Conservation (phyloP, 2,113 vertebrate species). For the Fulmarus glacialis region DNA sequence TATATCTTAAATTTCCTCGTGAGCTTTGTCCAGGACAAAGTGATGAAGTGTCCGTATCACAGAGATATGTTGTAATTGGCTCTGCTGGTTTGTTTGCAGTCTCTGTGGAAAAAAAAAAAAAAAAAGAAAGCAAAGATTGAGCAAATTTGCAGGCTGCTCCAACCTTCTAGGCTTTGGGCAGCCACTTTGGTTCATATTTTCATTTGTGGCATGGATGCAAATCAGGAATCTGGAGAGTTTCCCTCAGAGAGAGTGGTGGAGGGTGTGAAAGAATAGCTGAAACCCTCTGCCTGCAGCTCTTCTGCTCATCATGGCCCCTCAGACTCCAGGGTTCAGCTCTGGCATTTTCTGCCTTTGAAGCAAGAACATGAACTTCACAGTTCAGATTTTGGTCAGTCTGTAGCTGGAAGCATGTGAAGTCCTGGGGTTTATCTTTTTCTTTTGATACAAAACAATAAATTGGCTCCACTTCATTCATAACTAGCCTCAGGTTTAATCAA, state of each 20-base stretch:
- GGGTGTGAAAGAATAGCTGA: background rate
- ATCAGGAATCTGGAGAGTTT: background rate
- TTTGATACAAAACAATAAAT: constrained; percentile 37
- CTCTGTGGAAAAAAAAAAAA: background rate
- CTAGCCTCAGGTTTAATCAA: constrained; percentile 29
- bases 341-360: constrained; percentile 19
- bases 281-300: background rate
- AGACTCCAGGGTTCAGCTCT: background rate
- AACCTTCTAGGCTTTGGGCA: background rate
- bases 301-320: background rate
- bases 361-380: background rate
- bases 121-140: background rate
- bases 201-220: background rate
- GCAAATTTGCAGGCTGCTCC: background rate
- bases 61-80: background rate
- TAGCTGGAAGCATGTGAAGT: constrained; percentile 1
- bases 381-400: constrained; percentile 54
- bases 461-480: constrained; percentile 37
- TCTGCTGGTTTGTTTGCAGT: background rate
- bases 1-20: background rate
- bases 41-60: background rate
- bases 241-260: background rate
- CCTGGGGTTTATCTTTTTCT: background rate
- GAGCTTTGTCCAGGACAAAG: background rate
- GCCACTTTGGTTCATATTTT: background rate